A percentile compares a stretch with the other conserved stretches of the same genome.
phyloP scores from a whole-genome alignment of 92 coral and sea anemone species.

The Micromussa lordhowensis region DNA sequence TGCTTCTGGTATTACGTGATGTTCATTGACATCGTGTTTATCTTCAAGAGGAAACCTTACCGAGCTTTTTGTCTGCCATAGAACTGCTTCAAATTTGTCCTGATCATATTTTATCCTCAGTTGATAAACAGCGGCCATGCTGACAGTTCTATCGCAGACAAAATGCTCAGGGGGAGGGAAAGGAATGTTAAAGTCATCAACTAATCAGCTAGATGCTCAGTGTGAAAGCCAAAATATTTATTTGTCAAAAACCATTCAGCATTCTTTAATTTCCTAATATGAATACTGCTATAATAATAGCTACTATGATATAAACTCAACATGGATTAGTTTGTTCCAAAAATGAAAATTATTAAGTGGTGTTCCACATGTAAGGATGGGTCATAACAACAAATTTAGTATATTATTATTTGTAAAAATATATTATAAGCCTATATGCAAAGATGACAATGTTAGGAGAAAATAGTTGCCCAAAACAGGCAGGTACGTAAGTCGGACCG shows the following conservation, averaged over 20 bases:
- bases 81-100: too few species aligned
- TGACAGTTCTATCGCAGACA: too few species aligned
- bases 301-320: background rate
- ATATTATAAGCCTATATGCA: too few species aligned
- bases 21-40: too few species aligned
- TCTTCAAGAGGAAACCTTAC: too few species aligned
- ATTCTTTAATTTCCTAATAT: background rate
- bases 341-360: conserved; percentile 36
- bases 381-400: background rate
- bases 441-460: background rate
- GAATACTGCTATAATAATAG: background rate
- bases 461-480: too few species aligned
- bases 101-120: too few species aligned
- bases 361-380: background rate
- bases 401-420: background rate
- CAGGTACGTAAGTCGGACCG: too few species aligned
- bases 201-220: background rate
- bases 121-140: too few species aligned
- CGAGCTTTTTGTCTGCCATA: too few species aligned
- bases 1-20: too few species aligned
- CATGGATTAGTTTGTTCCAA: conserved; percentile 13
- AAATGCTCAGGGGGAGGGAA: too few species aligned
- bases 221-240: conserved; percentile 5
- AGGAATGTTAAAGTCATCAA: background rate
- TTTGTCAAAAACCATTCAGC: background rate